Evolutionary conservation across 2,888 invertebrate species (phyloP).

Genomic region (Drosophila stalkeri): DNA sequence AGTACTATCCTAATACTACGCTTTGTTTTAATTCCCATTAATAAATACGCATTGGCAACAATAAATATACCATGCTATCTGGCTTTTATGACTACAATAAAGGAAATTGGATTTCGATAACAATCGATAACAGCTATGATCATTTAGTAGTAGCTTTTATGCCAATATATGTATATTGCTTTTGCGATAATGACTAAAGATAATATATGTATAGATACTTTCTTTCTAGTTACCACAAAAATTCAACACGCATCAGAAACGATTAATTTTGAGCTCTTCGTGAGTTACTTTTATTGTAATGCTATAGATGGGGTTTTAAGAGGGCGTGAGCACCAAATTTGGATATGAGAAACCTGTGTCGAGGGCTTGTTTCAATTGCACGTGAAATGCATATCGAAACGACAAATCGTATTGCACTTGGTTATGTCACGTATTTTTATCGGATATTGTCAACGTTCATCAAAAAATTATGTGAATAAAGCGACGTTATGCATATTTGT

Average conservation of each 20-base stretch:
- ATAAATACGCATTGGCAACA: background rate
- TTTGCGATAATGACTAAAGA: background rate
- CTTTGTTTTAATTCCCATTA: background rate
- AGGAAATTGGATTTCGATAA: background rate
- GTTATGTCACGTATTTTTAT: slow-evolving; percentile 58
- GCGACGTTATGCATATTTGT: slow-evolving; percentile 2
- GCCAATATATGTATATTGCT: background rate
- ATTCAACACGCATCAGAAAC: slow-evolving; percentile 32
- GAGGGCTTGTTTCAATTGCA: slow-evolving; percentile 52
- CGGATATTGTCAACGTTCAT: slow-evolving; percentile 33
- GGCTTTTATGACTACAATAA: background rate
- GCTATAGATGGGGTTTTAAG: slow-evolving; percentile 31
- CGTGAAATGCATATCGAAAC: slow-evolving; percentile 67
- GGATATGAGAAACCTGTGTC: slow-evolving; percentile 41
- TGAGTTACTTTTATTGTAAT: slow-evolving; percentile 31
- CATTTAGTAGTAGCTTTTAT: background rate
- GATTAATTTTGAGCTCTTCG: slow-evolving; percentile 16
- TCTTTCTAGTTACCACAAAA: slow-evolving; percentile 6
- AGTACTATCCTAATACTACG: background rate
- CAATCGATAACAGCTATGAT: background rate
- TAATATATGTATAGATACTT: background rate
- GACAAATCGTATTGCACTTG: slow-evolving; percentile 46
- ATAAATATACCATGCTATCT: background rate
- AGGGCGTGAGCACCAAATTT: slow-evolving; percentile 36
- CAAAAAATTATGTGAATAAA: slow-evolving; percentile 27